Conservation (phyloP, 2,888 invertebrate species). For the Neocrepidodera transversa region DNA sequence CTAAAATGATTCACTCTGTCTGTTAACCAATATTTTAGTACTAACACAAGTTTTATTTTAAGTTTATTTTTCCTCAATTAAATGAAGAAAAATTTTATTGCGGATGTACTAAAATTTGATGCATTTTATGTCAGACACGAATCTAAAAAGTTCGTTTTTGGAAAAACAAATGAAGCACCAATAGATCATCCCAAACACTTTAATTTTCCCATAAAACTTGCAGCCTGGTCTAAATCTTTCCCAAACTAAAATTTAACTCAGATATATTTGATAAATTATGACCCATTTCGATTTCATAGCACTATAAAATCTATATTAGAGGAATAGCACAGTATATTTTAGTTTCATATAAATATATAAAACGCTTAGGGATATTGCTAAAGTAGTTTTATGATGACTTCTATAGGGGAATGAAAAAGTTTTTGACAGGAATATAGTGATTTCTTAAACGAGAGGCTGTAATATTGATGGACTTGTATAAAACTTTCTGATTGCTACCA, state of each 20-base stretch:
- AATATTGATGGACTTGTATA: not conserved
- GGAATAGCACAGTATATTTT: constrained; percentile 10
- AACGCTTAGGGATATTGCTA: constrained; percentile 7
- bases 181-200: constrained; percentile 11
- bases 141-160: not conserved
- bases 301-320: constrained; percentile 16
- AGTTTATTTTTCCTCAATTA: too few species aligned
- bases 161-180: not conserved
- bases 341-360: constrained; percentile 21
- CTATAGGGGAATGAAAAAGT: constrained; percentile 6
- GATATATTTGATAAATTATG: constrained; percentile 17
- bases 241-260: constrained; percentile 14
- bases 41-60: too few species aligned
- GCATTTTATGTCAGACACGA: constrained; percentile 2
- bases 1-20: too few species aligned
- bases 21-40: too few species aligned
- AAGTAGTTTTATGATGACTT: constrained; percentile 15
- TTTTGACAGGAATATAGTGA: not conserved
- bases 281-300: constrained; percentile 20
- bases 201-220: constrained; percentile 18
- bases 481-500: constrained; percentile 1
- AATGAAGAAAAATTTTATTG: too few species aligned
- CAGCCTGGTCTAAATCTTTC: constrained; percentile 3
- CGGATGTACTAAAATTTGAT: too few species aligned
- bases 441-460: not conserved